Percentiles rank a stretch among this genome's conserved stretches.
Conservation (phyloP, 1,140 invertebrate genomes). For the Drosophila funebris region DNA sequence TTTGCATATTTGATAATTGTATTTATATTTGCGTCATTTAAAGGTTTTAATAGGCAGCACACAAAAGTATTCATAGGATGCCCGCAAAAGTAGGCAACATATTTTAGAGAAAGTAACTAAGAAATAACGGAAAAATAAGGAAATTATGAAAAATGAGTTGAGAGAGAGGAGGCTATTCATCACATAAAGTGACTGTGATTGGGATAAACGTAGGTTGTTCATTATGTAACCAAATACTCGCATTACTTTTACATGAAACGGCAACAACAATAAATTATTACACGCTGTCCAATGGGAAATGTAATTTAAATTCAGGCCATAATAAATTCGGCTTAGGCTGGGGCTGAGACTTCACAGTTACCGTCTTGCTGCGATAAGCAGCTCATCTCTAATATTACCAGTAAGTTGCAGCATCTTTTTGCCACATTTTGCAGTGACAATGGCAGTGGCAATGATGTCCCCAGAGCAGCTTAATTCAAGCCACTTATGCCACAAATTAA, state of each 20-base stretch:
- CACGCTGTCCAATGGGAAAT: constrained; percentile 27
- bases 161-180: constrained; percentile 28
- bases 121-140: neutral
- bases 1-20: neutral
- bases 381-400: constrained; percentile 9
- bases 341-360: neutral
- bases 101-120: constrained; percentile 2
- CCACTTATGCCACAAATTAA: constrained; percentile 59
- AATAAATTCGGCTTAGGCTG: constrained; percentile 37
- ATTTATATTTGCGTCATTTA: neutral
- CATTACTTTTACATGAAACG: constrained; percentile 3
- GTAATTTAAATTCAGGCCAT: constrained; percentile 32
- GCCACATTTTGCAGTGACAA: constrained; percentile 13
- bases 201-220: neutral
- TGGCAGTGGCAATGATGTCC: constrained; percentile 20
- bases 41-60: neutral
- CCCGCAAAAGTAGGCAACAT: constrained; percentile 38
- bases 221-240: constrained; percentile 17
- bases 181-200: constrained; percentile 23
- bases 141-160: constrained; percentile 29
- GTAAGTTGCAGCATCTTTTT: constrained; percentile 15
- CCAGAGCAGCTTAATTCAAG: constrained; percentile 25
- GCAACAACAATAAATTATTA: constrained; percentile 22
- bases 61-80: neutral
- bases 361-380: neutral